Conservation (phyloP, 2,888 invertebrate species). For the Argynnis bischoffii region DNA sequence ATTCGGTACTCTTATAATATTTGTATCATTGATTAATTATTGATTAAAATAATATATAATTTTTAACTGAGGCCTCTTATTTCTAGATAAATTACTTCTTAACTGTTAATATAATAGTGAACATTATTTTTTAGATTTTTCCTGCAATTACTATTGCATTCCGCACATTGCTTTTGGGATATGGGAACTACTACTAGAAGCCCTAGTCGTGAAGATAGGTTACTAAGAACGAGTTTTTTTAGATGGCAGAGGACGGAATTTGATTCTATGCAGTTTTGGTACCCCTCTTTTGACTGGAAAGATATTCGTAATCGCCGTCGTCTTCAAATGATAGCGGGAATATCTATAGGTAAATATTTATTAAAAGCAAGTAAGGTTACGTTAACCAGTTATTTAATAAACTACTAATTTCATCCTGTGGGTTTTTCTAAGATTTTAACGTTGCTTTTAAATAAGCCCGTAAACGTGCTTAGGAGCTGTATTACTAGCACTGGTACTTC, state of each 20-base stretch:
- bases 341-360: constrained; percentile 40
- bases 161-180: constrained; percentile 40
- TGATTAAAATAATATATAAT: no score
- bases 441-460: no score
- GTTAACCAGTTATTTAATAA: no score
- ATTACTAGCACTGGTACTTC: no score
- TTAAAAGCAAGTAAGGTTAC: neutral
- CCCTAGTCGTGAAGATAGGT: constrained; percentile 19
- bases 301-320: constrained; percentile 35
- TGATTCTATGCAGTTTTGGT: constrained; percentile 20
- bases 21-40: no score
- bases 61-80: no score
- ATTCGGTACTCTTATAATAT: no score
- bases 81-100: no score
- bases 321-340: constrained; percentile 34
- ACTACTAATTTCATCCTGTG: no score
- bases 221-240: constrained; percentile 39
- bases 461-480: no score
- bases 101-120: no score
- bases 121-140: constrained; percentile 27
- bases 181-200: constrained; percentile 37
- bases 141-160: neutral
- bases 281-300: constrained; percentile 33
- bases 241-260: constrained; percentile 41
- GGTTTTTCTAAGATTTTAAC: no score